Conservation (phyloP, 2,888 invertebrate species). For the Pediacus dermestoides region DNA sequence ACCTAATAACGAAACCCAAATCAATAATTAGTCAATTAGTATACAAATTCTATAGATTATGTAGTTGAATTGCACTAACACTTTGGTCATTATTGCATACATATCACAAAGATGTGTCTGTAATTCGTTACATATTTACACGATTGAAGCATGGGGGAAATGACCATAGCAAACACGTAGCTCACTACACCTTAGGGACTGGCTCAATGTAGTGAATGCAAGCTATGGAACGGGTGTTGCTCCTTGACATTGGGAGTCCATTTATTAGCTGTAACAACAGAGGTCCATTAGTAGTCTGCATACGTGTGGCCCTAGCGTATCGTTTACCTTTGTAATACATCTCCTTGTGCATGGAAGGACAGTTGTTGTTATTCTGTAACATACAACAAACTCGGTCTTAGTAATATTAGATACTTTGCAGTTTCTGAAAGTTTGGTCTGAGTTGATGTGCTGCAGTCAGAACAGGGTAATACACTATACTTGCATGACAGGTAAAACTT, state of each 20-base stretch:
- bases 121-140: slow-evolving; percentile 26
- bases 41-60: slow-evolving; percentile 16
- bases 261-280: slow-evolving; percentile 49
- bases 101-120: slow-evolving; percentile 41
- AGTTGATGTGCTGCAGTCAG: background rate
- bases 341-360: slow-evolving; percentile 86
- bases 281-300: slow-evolving; percentile 41
- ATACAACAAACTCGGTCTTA: slow-evolving; percentile 27
- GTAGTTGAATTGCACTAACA: slow-evolving; percentile 26
- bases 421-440: background rate
- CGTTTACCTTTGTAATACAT: slow-evolving; percentile 79
- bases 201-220: slow-evolving; percentile 41
- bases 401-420: too few relatives aligned
- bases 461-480: too few relatives aligned
- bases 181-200: slow-evolving; percentile 9
- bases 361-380: slow-evolving; percentile 66
- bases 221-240: slow-evolving; percentile 37
- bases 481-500: too few relatives aligned
- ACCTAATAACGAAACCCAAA: too few relatives aligned
- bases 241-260: slow-evolving; percentile 48
- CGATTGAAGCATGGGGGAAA: slow-evolving; percentile 14
- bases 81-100: slow-evolving; percentile 47
- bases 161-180: slow-evolving; percentile 7
- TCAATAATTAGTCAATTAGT: too few relatives aligned
- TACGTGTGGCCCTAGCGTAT: slow-evolving; percentile 23